Conservation (phyloP, 2,797 vertebrate genomes). For the Pangasius djambal region DNA sequence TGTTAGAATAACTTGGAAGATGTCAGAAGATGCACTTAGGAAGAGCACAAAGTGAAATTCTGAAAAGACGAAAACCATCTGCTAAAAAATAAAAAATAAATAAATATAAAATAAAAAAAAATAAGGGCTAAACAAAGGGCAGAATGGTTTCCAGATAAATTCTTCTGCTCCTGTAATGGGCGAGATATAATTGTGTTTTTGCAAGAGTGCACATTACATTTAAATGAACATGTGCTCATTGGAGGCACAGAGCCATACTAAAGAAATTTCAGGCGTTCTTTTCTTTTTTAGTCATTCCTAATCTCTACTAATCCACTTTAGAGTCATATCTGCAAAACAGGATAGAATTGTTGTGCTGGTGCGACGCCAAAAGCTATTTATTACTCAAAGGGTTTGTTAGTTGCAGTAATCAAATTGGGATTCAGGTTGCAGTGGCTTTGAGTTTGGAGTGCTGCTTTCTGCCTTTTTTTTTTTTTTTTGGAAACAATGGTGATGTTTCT, state of each 20-base stretch:
- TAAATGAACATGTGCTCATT: slow-evolving; percentile 63
- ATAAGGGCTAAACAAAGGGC: background rate
- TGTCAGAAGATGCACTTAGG: background rate
- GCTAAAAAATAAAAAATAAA: background rate
- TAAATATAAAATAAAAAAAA: background rate
- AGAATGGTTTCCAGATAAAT: background rate
- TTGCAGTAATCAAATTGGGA: slow-evolving; percentile 57
- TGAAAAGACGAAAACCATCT: background rate
- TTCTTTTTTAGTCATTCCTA: slow-evolving; percentile 71
- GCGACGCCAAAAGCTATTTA: slow-evolving; percentile 50
- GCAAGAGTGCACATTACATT: slow-evolving; percentile 66
- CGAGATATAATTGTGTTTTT: slow-evolving; percentile 71
- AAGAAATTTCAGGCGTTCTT: slow-evolving; percentile 65
- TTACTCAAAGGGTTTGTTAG: slow-evolving; percentile 38
- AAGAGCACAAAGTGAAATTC: background rate
- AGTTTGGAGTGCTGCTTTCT: background rate
- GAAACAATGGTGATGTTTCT: background rate
- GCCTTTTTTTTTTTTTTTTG: background rate
- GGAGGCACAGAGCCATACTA: slow-evolving; percentile 54
- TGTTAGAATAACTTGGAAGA: background rate
- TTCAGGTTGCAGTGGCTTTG: slow-evolving; percentile 6
- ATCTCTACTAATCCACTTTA: slow-evolving; percentile 80
- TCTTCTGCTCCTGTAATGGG: slow-evolving; percentile 52
- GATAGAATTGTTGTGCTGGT: slow-evolving; percentile 62
- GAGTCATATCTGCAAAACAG: slow-evolving; percentile 72